Percentiles rank a stretch among this genome's conserved stretches.
phyloP scores from a whole-genome alignment of 2,113 vertebrate genomes.

The Osmerus eperlanus region DNA sequence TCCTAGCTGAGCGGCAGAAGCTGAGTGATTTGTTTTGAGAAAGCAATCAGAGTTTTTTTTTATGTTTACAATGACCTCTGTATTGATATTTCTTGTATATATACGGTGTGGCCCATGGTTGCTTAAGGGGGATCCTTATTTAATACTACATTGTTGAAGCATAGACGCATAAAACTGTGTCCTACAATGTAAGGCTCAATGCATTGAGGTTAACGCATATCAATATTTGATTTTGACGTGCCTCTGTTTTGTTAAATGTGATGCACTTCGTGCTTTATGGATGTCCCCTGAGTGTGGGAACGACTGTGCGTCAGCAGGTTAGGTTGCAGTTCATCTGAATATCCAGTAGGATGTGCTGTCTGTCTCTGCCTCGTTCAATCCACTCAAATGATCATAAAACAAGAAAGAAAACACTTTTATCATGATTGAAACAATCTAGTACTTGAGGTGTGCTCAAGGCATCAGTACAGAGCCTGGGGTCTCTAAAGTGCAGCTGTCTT shows the following conservation, averaged over 20 bases:
- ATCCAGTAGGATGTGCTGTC: constrained; percentile 33
- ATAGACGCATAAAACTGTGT: constrained; percentile 39
- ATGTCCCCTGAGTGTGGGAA: constrained; percentile 1
- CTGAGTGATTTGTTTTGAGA: constrained; percentile 41
- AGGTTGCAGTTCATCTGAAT: constrained; percentile 2
- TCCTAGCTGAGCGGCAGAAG: constrained; percentile 31
- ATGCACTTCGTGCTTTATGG: constrained; percentile 14
- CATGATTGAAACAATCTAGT: constrained; percentile 16
- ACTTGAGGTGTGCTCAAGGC: constrained; percentile 1
- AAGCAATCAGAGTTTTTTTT: constrained; percentile 8
- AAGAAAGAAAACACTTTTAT: background rate
- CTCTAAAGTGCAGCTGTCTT: constrained; percentile 36
- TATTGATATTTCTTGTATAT: constrained; percentile 20
- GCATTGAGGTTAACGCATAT: constrained; percentile 21
- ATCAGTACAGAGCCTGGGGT: background rate
- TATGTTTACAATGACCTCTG: constrained; percentile 18
- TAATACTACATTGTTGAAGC: constrained; percentile 11
- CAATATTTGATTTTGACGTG: constrained; percentile 34
- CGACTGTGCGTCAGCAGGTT: background rate
- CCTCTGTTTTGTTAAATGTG: constrained; percentile 12
- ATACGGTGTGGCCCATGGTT: constrained; percentile 15
- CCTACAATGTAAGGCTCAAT: constrained; percentile 15
- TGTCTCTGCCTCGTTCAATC: background rate
- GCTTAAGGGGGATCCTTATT: background rate
- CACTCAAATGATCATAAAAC: too few species aligned